Evolutionary conservation across 2,113 vertebrate species (phyloP).

Genomic region (Cyanoliseus patagonus): DNA sequence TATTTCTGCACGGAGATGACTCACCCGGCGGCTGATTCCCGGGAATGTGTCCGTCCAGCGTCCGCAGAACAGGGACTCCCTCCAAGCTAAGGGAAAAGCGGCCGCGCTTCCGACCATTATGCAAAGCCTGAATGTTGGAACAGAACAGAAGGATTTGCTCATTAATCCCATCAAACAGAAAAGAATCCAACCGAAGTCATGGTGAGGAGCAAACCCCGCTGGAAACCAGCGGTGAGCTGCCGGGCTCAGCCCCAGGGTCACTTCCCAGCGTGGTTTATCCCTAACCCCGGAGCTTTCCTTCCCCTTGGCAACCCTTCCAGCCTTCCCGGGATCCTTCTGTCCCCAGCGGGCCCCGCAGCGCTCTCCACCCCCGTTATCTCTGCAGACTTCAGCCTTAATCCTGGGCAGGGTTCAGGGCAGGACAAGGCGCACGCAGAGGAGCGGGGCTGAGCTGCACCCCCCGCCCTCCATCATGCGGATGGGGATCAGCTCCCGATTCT

Average conservation of each 20-base stretch:
- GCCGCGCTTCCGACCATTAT: neutral
- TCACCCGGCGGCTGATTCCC: neutral
- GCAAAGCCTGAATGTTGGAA: neutral
- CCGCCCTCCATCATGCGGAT: accelerated
- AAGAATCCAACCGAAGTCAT: neutral
- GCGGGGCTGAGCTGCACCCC: neutral
- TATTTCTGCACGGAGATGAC: neutral
- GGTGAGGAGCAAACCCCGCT: accelerated
- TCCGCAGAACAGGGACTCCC: neutral
- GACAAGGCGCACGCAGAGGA: neutral
- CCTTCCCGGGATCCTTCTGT: neutral
- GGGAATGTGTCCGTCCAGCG: neutral
- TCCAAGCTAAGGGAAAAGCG: neutral
- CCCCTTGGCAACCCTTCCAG: neutral
- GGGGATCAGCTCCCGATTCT: neutral
- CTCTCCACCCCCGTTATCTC: neutral
- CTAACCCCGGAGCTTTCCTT: neutral
- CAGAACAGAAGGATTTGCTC: neutral
- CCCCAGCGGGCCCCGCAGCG: accelerated
- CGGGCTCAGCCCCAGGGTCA: accelerated
- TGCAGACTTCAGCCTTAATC: neutral
- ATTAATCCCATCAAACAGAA: accelerated
- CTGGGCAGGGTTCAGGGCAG: neutral
- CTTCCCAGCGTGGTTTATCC: neutral
- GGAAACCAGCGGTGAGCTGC: accelerated